These are phyloP conservation scores for Leptoteleia sp. DNA, from an alignment of 1,140 invertebrate species.

Conservation along the genomic window DNA sequence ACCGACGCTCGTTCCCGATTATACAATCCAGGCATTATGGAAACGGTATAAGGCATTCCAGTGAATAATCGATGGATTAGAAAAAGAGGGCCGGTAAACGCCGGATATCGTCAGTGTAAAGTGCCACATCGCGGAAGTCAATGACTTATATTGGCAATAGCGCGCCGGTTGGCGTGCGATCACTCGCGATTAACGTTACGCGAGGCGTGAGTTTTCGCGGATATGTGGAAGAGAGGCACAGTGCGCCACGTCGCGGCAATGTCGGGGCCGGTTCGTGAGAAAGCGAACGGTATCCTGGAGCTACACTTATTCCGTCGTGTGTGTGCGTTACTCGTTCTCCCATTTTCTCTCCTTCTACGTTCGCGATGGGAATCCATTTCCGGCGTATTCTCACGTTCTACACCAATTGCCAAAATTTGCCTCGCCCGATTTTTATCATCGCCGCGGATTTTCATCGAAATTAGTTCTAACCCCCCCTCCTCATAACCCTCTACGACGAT, in stretches of 20 bases:
- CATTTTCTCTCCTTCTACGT: slow-evolving; percentile 47
- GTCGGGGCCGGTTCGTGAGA: slow-evolving; percentile 48
- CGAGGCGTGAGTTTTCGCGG: slow-evolving; percentile 42
- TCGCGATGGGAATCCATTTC: slow-evolving; percentile 67
- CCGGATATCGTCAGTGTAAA: slow-evolving; percentile 21
- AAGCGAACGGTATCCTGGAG: slow-evolving; percentile 62
- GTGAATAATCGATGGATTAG: slow-evolving; percentile 31
- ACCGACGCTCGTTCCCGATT: slow-evolving; percentile 28
- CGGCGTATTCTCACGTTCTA: slow-evolving; percentile 69
- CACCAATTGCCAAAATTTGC: slow-evolving; percentile 43
- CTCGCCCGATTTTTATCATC: slow-evolving; percentile 18
- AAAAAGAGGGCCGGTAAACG: slow-evolving; percentile 14
- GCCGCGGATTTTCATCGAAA: background rate
- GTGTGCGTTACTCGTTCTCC: slow-evolving; percentile 49
- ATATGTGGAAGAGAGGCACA: slow-evolving; percentile 39
- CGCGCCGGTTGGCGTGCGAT: slow-evolving; percentile 10
- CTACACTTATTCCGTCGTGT: slow-evolving; percentile 43
- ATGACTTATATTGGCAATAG: slow-evolving; percentile 35
- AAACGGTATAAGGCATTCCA: slow-evolving; percentile 36
- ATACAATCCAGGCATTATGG: slow-evolving; percentile 21
- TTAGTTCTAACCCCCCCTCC: too few species aligned
- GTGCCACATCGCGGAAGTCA: slow-evolving; percentile 35
- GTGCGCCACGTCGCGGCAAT: slow-evolving; percentile 24
- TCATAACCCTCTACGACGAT: too few species aligned
- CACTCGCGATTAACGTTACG: slow-evolving; percentile 20